A percentile compares a stretch with the other conserved stretches of the same genome.
Conservation (phyloP, 2,888 invertebrate species). For the Caenorhabditis afra region DNA sequence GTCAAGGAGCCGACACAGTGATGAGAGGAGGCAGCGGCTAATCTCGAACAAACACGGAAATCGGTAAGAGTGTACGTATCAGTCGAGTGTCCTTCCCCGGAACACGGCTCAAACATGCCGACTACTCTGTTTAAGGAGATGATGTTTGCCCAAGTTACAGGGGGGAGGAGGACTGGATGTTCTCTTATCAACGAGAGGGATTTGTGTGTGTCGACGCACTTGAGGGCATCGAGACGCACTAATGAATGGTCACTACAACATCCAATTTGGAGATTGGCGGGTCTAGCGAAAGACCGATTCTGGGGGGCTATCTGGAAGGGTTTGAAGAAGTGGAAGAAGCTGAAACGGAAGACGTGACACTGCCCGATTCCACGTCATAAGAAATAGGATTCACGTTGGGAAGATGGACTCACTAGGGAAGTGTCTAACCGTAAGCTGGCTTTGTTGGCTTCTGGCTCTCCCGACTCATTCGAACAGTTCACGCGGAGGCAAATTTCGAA, state of each 20-base stretch:
- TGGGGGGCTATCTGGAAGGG: no score
- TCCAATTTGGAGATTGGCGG: neutral
- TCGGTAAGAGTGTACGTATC: constrained; percentile 65
- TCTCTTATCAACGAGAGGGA: constrained; percentile 36
- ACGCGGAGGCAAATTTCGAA: no score
- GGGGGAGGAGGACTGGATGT: constrained; percentile 24
- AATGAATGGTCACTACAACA: neutral
- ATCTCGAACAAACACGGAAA: constrained; percentile 63
- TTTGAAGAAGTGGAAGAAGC: no score
- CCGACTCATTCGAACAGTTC: no score
- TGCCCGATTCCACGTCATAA: no score
- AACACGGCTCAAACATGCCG: constrained; percentile 55
- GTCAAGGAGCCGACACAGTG: constrained; percentile 43
- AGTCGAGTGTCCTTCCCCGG: constrained; percentile 49
- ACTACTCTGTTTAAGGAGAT: constrained; percentile 50
- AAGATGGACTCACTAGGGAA: no score
- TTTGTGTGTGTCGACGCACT: constrained; percentile 36
- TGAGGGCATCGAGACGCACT: constrained; percentile 23
- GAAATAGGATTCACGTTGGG: no score
- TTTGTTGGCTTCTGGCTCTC: no score
- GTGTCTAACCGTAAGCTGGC: no score
- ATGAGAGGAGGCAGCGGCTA: constrained; percentile 51
- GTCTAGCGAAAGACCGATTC: no score
- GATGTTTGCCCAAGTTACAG: constrained; percentile 57
- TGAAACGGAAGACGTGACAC: no score